Evolutionary conservation across 2,888 invertebrate species (phyloP).

Genomic region (Drosophila demipolita): DNA sequence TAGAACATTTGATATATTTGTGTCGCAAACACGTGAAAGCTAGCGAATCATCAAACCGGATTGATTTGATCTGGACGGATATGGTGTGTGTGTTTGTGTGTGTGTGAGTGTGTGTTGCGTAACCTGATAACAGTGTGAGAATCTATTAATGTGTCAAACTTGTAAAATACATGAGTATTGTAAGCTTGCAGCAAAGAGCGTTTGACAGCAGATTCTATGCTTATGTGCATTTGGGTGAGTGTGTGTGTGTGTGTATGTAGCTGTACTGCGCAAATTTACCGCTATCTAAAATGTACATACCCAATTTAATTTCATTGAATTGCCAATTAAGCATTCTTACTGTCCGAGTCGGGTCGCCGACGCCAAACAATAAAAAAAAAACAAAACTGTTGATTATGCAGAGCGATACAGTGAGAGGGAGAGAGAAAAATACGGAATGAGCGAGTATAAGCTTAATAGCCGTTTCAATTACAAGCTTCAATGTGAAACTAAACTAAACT

Average conservation of each 20-base stretch:
- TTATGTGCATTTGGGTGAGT: not conserved
- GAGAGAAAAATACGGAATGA: slow-evolving; percentile 2
- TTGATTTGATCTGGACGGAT: slow-evolving; percentile 24
- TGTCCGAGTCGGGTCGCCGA: slow-evolving; percentile 14
- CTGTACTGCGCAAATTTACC: slow-evolving; percentile 54
- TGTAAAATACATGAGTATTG: not conserved
- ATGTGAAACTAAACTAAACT: not conserved
- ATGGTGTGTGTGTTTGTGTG: not conserved
- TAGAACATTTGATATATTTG: slow-evolving; percentile 11
- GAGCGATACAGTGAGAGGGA: not conserved
- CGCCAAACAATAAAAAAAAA: not conserved
- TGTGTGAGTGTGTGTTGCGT: slow-evolving; percentile 6
- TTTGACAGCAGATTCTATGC: not conserved
- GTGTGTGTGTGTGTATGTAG: not conserved
- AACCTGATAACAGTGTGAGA: slow-evolving; percentile 4
- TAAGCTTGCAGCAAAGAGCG: slow-evolving; percentile 6
- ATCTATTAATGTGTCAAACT: not conserved
- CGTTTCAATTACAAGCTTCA: slow-evolving; percentile 24
- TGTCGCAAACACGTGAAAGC: slow-evolving; percentile 21
- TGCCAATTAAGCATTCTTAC: slow-evolving; percentile 65
- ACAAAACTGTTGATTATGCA: slow-evolving; percentile 51
- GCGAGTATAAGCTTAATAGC: not conserved
- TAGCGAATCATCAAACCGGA: not conserved
- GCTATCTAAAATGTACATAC: slow-evolving; percentile 53
- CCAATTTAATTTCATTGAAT: slow-evolving; percentile 67